These are phyloP conservation scores for Cerceris ruficornis DNA, from an alignment of 2,888 invertebrate species.

Conservation along the genomic window DNA sequence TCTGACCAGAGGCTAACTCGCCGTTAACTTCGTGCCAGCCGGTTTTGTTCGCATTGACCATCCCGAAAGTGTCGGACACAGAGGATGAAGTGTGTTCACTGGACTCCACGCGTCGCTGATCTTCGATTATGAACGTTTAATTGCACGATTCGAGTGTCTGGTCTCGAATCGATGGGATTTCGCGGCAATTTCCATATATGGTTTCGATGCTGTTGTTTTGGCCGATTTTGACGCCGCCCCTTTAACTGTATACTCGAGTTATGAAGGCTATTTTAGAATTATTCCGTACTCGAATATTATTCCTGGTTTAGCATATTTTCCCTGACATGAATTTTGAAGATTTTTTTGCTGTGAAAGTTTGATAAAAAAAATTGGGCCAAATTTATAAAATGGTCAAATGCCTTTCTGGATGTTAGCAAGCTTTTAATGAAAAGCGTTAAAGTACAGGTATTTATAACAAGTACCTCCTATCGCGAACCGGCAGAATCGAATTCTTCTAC, in stretches of 20 bases:
- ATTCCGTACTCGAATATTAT: neutral
- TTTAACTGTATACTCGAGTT: neutral
- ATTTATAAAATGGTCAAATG: neutral
- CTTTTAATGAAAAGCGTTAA: too few species aligned
- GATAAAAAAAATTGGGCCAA: neutral
- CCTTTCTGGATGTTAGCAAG: too few species aligned
- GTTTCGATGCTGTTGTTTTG: too few species aligned
- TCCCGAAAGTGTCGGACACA: slow-evolving; percentile 3
- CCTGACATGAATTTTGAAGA: neutral
- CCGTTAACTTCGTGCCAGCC: slow-evolving; percentile 52
- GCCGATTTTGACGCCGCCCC: too few species aligned
- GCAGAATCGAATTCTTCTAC: too few species aligned
- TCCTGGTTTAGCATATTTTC: neutral
- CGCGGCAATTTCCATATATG: too few species aligned
- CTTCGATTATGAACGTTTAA: slow-evolving; percentile 8
- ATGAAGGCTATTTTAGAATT: neutral
- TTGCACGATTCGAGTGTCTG: neutral
- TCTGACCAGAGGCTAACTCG: slow-evolving; percentile 55
- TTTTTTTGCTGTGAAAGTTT: neutral
- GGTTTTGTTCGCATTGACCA: slow-evolving; percentile 48
- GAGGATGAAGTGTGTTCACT: neutral
- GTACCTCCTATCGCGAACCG: too few species aligned
- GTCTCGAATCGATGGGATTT: too few species aligned
- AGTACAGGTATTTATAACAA: too few species aligned
- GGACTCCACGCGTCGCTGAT: neutral